Evolutionary conservation across 1,140 invertebrate genomes (phyloP).

Genomic region (Harlomillsia oculata): DNA sequence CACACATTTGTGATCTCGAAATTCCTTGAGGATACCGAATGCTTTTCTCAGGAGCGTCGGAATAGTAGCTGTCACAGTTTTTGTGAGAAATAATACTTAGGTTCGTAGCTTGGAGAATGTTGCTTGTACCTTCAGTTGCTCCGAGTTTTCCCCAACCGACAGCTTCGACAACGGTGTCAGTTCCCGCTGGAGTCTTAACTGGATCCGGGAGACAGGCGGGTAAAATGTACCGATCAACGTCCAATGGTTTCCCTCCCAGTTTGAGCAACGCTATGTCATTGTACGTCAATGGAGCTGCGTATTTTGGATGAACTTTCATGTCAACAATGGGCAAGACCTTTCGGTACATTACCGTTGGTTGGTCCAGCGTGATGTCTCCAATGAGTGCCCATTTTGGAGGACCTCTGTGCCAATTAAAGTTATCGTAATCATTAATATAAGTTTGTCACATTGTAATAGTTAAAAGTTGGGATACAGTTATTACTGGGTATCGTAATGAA

Average conservation of each 20-base stretch:
- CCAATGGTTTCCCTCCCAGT: slow-evolving; percentile 6
- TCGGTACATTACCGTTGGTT: slow-evolving; percentile 1
- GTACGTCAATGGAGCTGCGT: slow-evolving; percentile 28
- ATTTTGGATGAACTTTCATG: slow-evolving; percentile 22
- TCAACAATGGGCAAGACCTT: slow-evolving; percentile 22
- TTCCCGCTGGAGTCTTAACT: not conserved
- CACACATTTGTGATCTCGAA: slow-evolving; percentile 23
- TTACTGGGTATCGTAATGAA: not conserved
- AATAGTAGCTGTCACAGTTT: slow-evolving; percentile 22
- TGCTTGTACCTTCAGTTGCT: slow-evolving; percentile 18
- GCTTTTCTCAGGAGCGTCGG: slow-evolving; percentile 11
- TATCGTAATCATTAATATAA: not conserved
- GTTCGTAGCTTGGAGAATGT: slow-evolving; percentile 28
- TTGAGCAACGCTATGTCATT: slow-evolving; percentile 31
- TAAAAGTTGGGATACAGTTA: not conserved
- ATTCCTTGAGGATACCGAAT: slow-evolving; percentile 26
- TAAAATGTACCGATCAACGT: slow-evolving; percentile 15
- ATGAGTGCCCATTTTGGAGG: slow-evolving; percentile 17
- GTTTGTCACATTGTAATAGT: not conserved
- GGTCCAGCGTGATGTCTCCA: slow-evolving; percentile 23
- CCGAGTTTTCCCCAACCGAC: slow-evolving; percentile 22
- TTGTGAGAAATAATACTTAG: slow-evolving; percentile 7
- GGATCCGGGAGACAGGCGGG: slow-evolving; percentile 20
- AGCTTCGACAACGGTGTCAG: slow-evolving; percentile 8
- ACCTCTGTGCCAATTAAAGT: slow-evolving; percentile 16